Evolutionary conservation across 2,797 vertebrate genomes (phyloP).

Genomic region (Acanthurus lineatus): DNA sequence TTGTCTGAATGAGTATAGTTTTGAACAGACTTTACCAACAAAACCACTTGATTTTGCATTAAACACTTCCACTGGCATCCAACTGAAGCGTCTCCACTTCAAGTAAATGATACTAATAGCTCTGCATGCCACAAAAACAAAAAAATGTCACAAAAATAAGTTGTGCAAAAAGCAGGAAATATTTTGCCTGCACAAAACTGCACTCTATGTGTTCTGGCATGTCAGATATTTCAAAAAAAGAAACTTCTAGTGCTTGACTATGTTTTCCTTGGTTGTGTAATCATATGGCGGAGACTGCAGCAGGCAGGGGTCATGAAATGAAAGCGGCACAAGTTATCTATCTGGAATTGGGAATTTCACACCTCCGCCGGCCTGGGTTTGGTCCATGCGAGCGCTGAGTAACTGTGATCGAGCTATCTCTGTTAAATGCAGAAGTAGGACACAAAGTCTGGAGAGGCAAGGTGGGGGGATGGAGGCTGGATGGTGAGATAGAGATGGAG

Average conservation of each 20-base stretch:
- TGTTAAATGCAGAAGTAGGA: conserved; percentile 70
- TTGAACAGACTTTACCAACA: conserved; percentile 26
- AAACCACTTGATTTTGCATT: conserved; percentile 42
- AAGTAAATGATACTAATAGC: conserved; percentile 8
- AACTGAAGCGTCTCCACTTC: conserved; percentile 27
- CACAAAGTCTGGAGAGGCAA: conserved; percentile 54
- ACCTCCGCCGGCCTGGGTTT: conserved; percentile 53
- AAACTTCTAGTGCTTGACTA: conserved; percentile 4
- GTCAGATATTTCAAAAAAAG: not conserved
- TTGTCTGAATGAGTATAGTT: conserved; percentile 31
- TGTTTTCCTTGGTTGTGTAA: conserved; percentile 5
- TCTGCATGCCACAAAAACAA: conserved; percentile 16
- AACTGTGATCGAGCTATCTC: conserved; percentile 25
- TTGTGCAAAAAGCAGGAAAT: not conserved
- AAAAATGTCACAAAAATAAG: conserved; percentile 6
- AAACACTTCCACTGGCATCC: conserved; percentile 30
- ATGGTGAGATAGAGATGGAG: conserved; percentile 34
- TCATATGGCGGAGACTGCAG: conserved; percentile 2
- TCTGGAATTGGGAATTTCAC: conserved; percentile 70
- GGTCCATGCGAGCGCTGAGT: conserved; percentile 13
- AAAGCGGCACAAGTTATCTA: conserved; percentile 35
- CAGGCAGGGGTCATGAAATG: conserved; percentile 25
- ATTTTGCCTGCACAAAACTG: conserved; percentile 2
- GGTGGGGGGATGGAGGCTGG: not conserved
- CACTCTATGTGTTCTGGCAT: not conserved